Base-by-base conservation (phyloP, 2,888 invertebrate genomes). In the Rhagium mordax region DNA sequence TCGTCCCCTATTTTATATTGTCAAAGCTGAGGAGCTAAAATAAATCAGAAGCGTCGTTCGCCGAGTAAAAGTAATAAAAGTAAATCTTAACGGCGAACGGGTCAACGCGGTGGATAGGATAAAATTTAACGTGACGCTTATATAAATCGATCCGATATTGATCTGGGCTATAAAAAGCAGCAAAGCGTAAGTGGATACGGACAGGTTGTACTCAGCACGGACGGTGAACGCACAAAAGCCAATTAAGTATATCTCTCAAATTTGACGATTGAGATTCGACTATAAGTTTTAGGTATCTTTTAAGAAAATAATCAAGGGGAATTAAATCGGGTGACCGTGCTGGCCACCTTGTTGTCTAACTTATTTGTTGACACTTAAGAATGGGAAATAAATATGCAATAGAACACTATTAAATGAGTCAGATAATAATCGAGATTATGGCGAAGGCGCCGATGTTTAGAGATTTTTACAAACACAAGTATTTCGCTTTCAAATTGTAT, bases 371-470 rank as follows among this genome's bases (percentile, higher is more conserved):
- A n/a, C n/a, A n/a, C n/a, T n/a, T 24, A 24, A 24, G 6, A 24
- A 24, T 24, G 6, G 24, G 24, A 24, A 24, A 24, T 24, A 24
- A 16, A n/a, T n/a, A n/a, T n/a, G n/a, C n/a, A n/a, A n/a, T n/a
- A n/a, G n/a, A n/a, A n/a, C n/a, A n/a, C n/a, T n/a, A n/a, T n/a
- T n/a, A n/a, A n/a, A n/a, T n/a, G n/a, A n/a, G n/a, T n/a, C 18
- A 49, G 7, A 7, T 55, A 27, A 4, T 15, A 16, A 21, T 61
- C 61, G 16, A 61, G 20, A 47, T 20, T 61, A 10, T 61, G 61
- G 61, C 47, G 61, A 20, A 61, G 41, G 61, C 61, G 61, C 61
- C 47, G 20, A 20, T 7, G 61, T 24, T 4, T 24, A 24, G n/a
- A n/a, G n/a, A n/a, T n/a, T n/a, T n/a, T n/a, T n/a, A n/a, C n/a